Evolutionary conservation across 2,113 vertebrate genomes (phyloP).

Genomic region (Gopherus flavomarginatus): DNA sequence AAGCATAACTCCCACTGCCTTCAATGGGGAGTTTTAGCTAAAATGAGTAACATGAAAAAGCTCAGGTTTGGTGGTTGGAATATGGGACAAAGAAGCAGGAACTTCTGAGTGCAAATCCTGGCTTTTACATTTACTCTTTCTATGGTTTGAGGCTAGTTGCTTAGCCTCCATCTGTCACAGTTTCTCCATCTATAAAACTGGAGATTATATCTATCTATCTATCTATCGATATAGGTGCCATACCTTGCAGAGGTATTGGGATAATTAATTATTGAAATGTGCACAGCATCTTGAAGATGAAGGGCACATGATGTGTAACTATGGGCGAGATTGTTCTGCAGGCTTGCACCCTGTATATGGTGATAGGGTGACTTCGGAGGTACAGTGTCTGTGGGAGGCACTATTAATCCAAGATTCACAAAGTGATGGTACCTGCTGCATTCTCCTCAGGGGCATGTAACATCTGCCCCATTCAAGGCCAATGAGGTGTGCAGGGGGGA

Average conservation of each 20-base stretch:
- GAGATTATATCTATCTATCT: too few relatives aligned
- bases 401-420: neutral
- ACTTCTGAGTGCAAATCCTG: neutral
- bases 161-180: neutral
- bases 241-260: neutral
- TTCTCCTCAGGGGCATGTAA: neutral
- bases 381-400: neutral
- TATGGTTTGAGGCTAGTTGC: neutral
- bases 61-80: neutral
- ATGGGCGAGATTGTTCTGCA: neutral
- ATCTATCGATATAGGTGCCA: too few relatives aligned
- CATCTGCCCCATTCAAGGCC: neutral
- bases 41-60: neutral
- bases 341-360: neutral
- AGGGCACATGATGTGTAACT: neutral
- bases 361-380: neutral
- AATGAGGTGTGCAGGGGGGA: neutral
- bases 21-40: neutral
- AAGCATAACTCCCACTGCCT: neutral
- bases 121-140: fast-evolving
- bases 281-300: neutral
- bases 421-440: neutral
- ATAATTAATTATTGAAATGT: neutral
- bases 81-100: neutral
- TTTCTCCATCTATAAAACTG: neutral